Conservation (phyloP, 2,888 invertebrate genomes). For the Caenorhabditis drosophilae region DNA sequence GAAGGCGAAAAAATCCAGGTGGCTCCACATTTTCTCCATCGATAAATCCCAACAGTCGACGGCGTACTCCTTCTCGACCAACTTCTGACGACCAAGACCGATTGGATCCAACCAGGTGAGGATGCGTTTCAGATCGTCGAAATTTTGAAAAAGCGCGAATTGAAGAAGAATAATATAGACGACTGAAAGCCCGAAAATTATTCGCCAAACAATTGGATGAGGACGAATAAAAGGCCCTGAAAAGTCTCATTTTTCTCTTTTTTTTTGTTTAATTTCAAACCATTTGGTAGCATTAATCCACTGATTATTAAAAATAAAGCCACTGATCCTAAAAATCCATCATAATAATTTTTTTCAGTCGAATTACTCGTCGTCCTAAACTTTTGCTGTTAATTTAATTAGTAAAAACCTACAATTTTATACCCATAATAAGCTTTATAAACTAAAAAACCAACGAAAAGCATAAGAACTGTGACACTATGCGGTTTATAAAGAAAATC, state of each 20-base stretch:
- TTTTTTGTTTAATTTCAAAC: too few relatives aligned
- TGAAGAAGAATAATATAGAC: slow-evolving; percentile 74
- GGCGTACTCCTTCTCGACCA: slow-evolving; percentile 77
- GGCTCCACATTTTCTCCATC: slow-evolving; percentile 85
- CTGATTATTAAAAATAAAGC: slow-evolving; percentile 96
- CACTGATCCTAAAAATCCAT: slow-evolving; percentile 88
- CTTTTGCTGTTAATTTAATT: background rate
- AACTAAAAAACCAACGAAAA: slow-evolving; percentile 85
- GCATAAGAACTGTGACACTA: slow-evolving; percentile 87
- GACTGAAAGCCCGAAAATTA: slow-evolving; percentile 80
- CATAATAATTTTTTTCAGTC: slow-evolving; percentile 87
- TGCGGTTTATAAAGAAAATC: slow-evolving; percentile 97
- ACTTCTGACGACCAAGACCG: slow-evolving; percentile 64
- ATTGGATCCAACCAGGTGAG: slow-evolving; percentile 95
- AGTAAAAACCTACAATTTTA: slow-evolving; percentile 50
- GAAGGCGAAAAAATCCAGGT: slow-evolving; percentile 93
- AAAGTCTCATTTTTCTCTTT: slow-evolving; percentile 35
- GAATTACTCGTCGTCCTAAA: slow-evolving; percentile 80
- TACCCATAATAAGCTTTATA: slow-evolving; percentile 95
- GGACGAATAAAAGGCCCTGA: slow-evolving; percentile 93
- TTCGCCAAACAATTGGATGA: slow-evolving; percentile 96
- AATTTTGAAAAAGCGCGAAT: slow-evolving; percentile 91
- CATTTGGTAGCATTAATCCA: slow-evolving; percentile 93
- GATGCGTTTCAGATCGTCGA: slow-evolving; percentile 84
- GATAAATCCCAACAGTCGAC: slow-evolving; percentile 94